Evolutionary conservation across 2,888 invertebrate species (phyloP).

Genomic region (Meandrusa payeni): DNA sequence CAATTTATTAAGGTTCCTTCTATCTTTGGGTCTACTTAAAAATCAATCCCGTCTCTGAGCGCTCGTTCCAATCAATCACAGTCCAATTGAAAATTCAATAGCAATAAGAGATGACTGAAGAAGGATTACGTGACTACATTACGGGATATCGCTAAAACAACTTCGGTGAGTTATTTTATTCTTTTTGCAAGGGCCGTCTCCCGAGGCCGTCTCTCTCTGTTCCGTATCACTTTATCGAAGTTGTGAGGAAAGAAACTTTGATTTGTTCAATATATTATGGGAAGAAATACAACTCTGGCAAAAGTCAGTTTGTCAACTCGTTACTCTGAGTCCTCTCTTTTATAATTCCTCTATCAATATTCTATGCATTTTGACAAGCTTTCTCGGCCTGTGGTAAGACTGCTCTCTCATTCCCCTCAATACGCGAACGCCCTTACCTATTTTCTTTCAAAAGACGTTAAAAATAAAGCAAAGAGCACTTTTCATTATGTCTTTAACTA

Average conservation of each 20-base stretch:
- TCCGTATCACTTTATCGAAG: conserved; percentile 20
- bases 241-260: conserved; percentile 23
- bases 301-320: no score
- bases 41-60: conserved; percentile 59
- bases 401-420: no score
- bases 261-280: conserved; percentile 20
- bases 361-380: no score
- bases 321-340: no score
- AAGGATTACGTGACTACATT: conserved; percentile 70
- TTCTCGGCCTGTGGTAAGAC: no score
- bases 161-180: conserved; percentile 31
- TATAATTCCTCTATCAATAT: no score
- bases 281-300: conserved; percentile 6
- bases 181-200: conserved; percentile 24
- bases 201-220: conserved; percentile 17
- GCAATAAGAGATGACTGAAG: conserved; percentile 65
- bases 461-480: no score
- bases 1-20: conserved; percentile 67
- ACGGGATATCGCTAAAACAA: conserved; percentile 47
- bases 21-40: conserved; percentile 64
- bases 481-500: no score
- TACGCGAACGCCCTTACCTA: no score
- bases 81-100: conserved; percentile 72
- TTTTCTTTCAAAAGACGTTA: no score
- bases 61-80: conserved; percentile 73